Evolutionary conservation across 2,888 invertebrate genomes (phyloP), one percentile per base, ranked within the genome.

Genomic region (Latheticus oryzae): DNA sequence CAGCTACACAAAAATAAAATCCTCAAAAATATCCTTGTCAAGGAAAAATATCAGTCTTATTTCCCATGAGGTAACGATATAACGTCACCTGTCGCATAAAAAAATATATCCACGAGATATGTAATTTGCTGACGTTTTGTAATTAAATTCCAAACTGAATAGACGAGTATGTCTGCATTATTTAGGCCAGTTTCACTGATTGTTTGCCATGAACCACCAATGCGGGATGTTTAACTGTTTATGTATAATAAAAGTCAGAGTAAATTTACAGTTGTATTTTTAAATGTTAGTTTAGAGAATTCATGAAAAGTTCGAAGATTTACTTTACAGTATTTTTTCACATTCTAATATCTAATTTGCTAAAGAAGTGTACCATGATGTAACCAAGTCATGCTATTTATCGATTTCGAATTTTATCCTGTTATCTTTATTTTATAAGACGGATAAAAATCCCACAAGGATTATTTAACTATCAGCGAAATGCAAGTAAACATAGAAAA

Each of bases 1-100:
- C 30, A 9, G 26, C 16, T 19, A 45, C 28, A 13, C 12, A 40
- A 35, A 30, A 38, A 38, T 40, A 28, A 38, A 35, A 32, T 32
- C 23, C 15, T 26, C 38, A 12, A 51, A 45, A 38, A 40, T 51
- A 30, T 8, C 23, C 40, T 47, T 21, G 48, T 38, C 55, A 47
- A 55, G 55, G n/a, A n/a, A 23, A 47, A 55, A 47, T 55, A 43
- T 52, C 43, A 42, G 33, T 7, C 43, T 52, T 52, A 52, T 52
- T 55, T 55, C 55, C 55, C 55, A 2, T 7, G 48, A 30, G 55
- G 48, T 9, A n/a, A 8, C 32, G 21, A 9, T 24, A 16, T 13
- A 32, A 21, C 45, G 35, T 47, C 35, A 47, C 47, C 35, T 47
- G 47, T 47, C 47, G 47, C 33, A 35, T 47, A 47, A 47, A 47